phyloP scores from a whole-genome alignment of 2,113 vertebrate species.

The Charina bottae region DNA sequence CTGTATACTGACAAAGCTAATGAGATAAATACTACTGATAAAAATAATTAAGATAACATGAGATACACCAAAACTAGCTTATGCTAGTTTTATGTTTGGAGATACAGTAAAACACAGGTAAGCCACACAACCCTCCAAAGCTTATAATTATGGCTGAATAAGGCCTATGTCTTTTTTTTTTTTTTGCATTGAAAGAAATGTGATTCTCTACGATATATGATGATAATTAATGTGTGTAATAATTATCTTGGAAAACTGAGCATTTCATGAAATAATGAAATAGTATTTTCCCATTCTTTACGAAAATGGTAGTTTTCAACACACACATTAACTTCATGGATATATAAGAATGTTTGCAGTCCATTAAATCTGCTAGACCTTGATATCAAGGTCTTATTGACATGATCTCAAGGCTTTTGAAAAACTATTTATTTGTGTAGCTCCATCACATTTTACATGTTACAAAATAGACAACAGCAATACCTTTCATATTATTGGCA shows the following conservation, averaged over 20 bases:
- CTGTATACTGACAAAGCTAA: background rate
- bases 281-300: background rate
- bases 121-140: background rate
- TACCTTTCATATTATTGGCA: background rate
- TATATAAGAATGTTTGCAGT: background rate
- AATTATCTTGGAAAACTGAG: slow-evolving; percentile 2
- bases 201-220: background rate
- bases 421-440: background rate
- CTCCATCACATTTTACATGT: background rate
- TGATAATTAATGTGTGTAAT: background rate
- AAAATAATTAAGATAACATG: background rate
- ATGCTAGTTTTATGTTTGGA: background rate
- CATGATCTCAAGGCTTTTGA: background rate
- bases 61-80: background rate
- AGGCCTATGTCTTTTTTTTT: background rate
- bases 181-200: background rate
- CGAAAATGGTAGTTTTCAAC: background rate
- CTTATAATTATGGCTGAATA: background rate
- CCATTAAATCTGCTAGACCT: background rate
- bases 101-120: background rate
- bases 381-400: background rate
- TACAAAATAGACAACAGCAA: background rate
- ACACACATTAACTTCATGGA: background rate
- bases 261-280: background rate
- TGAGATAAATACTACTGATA: background rate